Base-by-base conservation (phyloP, 2,113 vertebrate genomes). In the Camarhynchus parvulus region DNA sequence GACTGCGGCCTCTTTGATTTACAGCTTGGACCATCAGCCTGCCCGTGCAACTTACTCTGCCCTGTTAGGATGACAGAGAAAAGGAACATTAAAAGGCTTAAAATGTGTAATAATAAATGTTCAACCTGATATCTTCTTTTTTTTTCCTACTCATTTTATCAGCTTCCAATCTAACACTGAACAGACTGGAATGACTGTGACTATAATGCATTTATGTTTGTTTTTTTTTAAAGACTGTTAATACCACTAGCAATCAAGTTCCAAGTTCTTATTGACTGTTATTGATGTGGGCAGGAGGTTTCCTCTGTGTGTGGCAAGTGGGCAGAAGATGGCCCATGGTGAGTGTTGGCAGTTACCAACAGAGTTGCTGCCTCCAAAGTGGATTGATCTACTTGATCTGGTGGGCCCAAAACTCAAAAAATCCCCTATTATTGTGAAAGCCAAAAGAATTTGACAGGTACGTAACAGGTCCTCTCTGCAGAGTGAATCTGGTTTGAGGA, bases 21-120 rank as follows among this genome's bases (percentile, higher is more conserved):
- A 99, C 99, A 25, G 99, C 99, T 96, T 99, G 99, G 13, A 99
- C 99, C 99, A 99, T 99, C 96, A 99, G 98, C 97, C 99, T 98
- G 79, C 99, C 99, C 0, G 99, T 99, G 93, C 99, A 99, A 91
- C 99, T 99, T 89, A 98, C 82, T 79, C 99, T 98, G 83, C 99
- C 99, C 99, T 99, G 97, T 83, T 30, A 5, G 0, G 10, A 10
- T 24, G 70, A 68, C 3, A 56, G 46, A 94, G 53, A 92, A 18
- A 10, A 94, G 15, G 8, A 94, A 67, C 5, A 25, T 80, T 74
- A 55, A 23, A 81, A 87, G 24, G 63, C 47, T 72, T 67, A 30
- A 41, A 90, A 39, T 13, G 10, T 15, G 19, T 21, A 21, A 23
- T n/a, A 55, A 58, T 59, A 30, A 15, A 49, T 5, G 6, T 46